These are phyloP conservation scores for Coenobita brevimanus DNA, from an alignment of 1,140 invertebrate species.

Conservation along the genomic window DNA sequence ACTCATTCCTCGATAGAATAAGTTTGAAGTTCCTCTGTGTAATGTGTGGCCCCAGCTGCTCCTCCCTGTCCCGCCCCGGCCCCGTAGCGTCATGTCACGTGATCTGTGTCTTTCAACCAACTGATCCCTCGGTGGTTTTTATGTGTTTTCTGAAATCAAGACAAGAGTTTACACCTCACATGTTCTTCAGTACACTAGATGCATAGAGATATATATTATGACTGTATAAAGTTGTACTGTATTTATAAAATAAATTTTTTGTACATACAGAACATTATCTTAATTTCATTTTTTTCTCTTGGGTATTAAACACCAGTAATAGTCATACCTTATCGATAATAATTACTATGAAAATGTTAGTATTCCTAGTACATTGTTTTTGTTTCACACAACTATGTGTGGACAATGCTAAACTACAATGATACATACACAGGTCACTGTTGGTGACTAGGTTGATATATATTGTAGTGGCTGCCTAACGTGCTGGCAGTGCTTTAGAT, in stretches of 20 bases:
- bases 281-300: no score
- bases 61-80: slow-evolving; percentile 22
- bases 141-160: slow-evolving; percentile 54
- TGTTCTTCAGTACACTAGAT: slow-evolving; percentile 63
- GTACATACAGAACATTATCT: slow-evolving; percentile 33
- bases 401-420: no score
- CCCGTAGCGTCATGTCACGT: slow-evolving; percentile 47
- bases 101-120: slow-evolving; percentile 59
- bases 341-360: no score
- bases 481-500: no score
- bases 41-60: slow-evolving; percentile 8
- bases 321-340: no score
- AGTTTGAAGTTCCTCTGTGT: slow-evolving; percentile 26
- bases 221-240: slow-evolving; percentile 66
- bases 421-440: no score
- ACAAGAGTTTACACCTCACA: slow-evolving; percentile 59
- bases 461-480: no score
- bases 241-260: slow-evolving; percentile 67
- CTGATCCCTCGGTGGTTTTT: slow-evolving; percentile 56
- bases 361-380: no score
- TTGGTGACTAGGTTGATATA: no score
- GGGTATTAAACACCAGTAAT: no score
- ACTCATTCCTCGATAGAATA: slow-evolving; percentile 44
- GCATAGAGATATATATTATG: slow-evolving; percentile 65
- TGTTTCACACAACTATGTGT: no score